Evolutionary conservation across 2,113 vertebrate species (phyloP).

Genomic region (crab-eating macaque (Macaca fascicularis)): DNA sequence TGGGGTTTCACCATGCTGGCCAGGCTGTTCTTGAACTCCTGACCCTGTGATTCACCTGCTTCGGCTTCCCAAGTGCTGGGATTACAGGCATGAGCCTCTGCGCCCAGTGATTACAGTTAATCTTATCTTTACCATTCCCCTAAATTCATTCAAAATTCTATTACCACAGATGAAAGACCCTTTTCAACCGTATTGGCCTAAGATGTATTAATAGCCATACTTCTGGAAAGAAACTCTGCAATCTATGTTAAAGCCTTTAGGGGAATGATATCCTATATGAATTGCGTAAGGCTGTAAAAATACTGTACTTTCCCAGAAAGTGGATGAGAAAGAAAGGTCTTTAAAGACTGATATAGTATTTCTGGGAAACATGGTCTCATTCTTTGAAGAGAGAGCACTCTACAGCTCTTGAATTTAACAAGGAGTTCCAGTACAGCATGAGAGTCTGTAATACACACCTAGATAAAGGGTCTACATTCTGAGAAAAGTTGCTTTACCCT

Average conservation of each 20-base stretch:
- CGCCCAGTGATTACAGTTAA: not conserved
- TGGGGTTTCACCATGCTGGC: too few relatives aligned
- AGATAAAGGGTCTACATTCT: not conserved
- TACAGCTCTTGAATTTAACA: not conserved
- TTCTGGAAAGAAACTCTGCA: not conserved
- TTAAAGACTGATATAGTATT: not conserved
- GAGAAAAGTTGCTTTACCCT: not conserved
- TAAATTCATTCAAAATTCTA: conserved; percentile 19
- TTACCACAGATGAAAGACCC: not conserved
- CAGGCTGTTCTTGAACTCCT: too few relatives aligned
- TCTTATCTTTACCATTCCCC: not conserved
- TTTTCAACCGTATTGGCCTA: not conserved
- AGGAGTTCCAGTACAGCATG: not conserved
- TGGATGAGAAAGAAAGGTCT: not conserved
- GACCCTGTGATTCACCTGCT: too few relatives aligned
- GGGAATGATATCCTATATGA: not conserved
- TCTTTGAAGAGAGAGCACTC: not conserved
- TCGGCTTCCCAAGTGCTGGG: too few relatives aligned
- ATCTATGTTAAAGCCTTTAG: not conserved
- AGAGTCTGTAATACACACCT: not conserved
- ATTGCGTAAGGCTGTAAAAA: not conserved
- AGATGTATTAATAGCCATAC: not conserved
- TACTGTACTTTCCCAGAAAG: not conserved
- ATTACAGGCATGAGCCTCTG: too few relatives aligned
- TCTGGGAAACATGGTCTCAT: not conserved